These are phyloP conservation scores for Drosophila mimetica DNA, from an alignment of 2,888 invertebrate genomes.

Conservation along the genomic window DNA sequence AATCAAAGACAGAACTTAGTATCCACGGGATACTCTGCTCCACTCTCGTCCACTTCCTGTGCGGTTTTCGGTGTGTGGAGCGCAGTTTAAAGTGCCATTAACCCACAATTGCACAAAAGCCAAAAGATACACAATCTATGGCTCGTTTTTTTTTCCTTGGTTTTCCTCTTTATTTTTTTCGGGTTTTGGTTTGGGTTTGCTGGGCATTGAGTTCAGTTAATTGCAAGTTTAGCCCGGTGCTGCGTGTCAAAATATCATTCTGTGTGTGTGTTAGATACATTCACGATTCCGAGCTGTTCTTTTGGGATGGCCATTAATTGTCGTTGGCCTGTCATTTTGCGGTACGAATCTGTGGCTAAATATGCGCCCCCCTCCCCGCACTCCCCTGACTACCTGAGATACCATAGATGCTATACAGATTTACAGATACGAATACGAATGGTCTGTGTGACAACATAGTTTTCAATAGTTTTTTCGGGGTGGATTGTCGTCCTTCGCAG, in stretches of 20 bases:
- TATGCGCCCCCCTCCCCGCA: constrained; percentile 9
- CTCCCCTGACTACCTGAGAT: constrained; percentile 25
- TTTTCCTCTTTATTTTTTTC: constrained; percentile 9
- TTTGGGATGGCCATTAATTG: constrained; percentile 63
- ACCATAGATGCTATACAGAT: constrained; percentile 11
- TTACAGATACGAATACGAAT: constrained; percentile 23
- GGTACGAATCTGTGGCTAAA: constrained; percentile 72
- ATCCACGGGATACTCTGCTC: constrained; percentile 19
- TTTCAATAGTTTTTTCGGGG: constrained; percentile 47
- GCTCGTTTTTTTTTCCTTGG: constrained; percentile 7
- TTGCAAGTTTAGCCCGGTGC: constrained; percentile 63
- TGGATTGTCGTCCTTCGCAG: constrained; percentile 43
- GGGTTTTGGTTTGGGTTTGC: constrained; percentile 20
- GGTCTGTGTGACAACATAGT: constrained; percentile 27
- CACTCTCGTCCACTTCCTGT: constrained; percentile 53
- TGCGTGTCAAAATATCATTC: constrained; percentile 78
- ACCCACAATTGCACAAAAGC: constrained; percentile 65
- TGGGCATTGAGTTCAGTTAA: constrained; percentile 57
- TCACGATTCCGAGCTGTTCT: constrained; percentile 6
- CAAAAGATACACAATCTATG: constrained; percentile 28
- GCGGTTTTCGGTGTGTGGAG: constrained; percentile 33
- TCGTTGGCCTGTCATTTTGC: constrained; percentile 68
- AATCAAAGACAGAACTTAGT: constrained; percentile 53
- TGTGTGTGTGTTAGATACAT: constrained; percentile 30
- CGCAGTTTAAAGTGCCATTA: constrained; percentile 74